Conservation (phyloP, 2,797 vertebrate genomes). For the Micropoecilia bifurca region DNA sequence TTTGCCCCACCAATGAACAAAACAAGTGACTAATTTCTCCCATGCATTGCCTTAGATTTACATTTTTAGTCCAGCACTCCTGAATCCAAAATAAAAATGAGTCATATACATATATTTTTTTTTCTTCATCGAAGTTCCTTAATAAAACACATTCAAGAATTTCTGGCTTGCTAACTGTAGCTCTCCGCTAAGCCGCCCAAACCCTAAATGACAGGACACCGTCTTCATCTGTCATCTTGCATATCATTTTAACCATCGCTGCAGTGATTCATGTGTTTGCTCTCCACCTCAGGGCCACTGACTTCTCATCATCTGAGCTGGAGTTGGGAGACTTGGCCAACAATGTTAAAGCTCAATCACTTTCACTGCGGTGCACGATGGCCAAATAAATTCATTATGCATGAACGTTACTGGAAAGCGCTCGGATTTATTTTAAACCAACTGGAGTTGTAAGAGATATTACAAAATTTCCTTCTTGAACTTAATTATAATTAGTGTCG, state of each 20-base stretch:
- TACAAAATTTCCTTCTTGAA: background rate
- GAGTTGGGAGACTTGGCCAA: background rate
- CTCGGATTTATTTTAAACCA: background rate
- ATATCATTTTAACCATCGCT: constrained; percentile 41
- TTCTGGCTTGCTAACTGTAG: constrained; percentile 31
- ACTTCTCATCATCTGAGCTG: constrained; percentile 35
- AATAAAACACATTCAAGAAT: constrained; percentile 37
- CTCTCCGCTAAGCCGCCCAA: constrained; percentile 38
- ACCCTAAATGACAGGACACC: constrained; percentile 59
- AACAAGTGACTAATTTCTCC: constrained; percentile 37
- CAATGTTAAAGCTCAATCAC: background rate
- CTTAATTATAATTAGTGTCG: background rate
- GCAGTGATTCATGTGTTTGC: constrained; percentile 57
- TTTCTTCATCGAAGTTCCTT: constrained; percentile 12
- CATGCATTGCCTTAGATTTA: constrained; percentile 10
- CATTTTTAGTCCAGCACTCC: constrained; percentile 3
- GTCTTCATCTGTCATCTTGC: constrained; percentile 52
- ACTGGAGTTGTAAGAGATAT: background rate
- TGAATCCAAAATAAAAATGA: constrained; percentile 6
- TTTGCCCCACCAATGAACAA: constrained; percentile 30
- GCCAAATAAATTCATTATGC: background rate
- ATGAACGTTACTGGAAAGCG: background rate
- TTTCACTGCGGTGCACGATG: background rate
- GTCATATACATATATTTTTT: background rate
- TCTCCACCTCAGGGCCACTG: constrained; percentile 27